phyloP scores from a whole-genome alignment of 1,140 invertebrate species.

The Rhyzopertha dominica region DNA sequence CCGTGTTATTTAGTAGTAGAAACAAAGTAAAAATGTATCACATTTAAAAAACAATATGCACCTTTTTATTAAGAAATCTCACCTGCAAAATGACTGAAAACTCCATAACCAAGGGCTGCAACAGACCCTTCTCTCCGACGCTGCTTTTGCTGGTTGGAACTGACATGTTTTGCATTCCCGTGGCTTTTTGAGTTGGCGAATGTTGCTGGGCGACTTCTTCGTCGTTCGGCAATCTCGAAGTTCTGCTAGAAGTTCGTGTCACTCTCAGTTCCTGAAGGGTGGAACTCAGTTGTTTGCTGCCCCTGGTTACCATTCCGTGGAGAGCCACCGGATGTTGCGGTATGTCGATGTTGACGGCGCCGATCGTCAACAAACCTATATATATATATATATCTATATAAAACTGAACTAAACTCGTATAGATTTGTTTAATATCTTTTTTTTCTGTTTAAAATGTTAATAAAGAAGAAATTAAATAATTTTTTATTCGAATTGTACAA shows the following conservation, averaged over 20 bases:
- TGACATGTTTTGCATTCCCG: conserved; percentile 21
- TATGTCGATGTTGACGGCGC: conserved; percentile 87
- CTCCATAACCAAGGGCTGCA: conserved; percentile 80
- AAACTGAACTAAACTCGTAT: no score
- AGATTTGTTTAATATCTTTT: no score
- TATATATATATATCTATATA: no score
- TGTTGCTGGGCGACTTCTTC: conserved; percentile 51
- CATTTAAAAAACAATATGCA: no score
- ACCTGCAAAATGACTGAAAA: conserved; percentile 75
- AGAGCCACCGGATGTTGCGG: conserved; percentile 94
- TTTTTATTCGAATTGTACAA: no score
- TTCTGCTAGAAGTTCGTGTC: conserved; percentile 68
- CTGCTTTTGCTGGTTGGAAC: conserved; percentile 22
- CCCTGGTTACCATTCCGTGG: conserved; percentile 95
- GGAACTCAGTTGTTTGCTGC: conserved; percentile 88
- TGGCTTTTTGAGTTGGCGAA: conserved; percentile 37
- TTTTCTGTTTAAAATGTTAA: no score
- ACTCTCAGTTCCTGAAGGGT: conserved; percentile 81
- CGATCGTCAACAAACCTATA: conserved; percentile 80
- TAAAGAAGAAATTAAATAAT: no score
- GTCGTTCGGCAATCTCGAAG: conserved; percentile 54
- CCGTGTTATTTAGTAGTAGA: no score
- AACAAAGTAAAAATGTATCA: conserved; percentile 11
- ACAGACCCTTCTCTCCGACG: conserved; percentile 42
- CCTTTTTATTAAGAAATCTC: no score